Conservation (phyloP, 2,797 vertebrate genomes). For the Sebastes hubbsi region DNA sequence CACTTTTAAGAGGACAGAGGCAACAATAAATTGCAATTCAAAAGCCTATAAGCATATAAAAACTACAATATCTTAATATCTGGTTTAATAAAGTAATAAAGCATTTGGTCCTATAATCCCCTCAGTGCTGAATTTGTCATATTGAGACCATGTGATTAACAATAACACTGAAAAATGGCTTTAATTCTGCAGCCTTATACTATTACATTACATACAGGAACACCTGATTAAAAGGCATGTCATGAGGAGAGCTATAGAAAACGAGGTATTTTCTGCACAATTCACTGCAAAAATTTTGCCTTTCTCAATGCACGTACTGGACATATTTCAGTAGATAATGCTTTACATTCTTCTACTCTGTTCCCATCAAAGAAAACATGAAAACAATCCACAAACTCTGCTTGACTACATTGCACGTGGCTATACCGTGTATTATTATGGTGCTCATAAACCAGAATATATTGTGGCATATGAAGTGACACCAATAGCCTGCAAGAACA, state of each 20-base stretch:
- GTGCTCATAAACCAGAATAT: background rate
- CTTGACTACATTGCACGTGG: conserved; percentile 31
- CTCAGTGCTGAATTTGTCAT: background rate
- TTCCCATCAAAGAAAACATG: background rate
- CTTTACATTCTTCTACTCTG: background rate
- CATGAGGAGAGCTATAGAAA: background rate
- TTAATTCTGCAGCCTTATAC: background rate
- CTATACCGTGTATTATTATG: background rate
- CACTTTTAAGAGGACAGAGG: background rate
- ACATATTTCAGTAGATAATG: background rate
- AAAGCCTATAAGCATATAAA: background rate
- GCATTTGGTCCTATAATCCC: background rate
- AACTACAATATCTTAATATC: background rate
- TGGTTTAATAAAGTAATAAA: background rate
- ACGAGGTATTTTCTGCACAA: background rate
- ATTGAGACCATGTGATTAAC: background rate
- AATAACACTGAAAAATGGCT: background rate
- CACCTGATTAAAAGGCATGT: background rate
- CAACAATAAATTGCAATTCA: background rate
- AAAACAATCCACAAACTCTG: background rate
- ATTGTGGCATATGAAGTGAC: background rate
- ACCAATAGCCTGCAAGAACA: fast-evolving
- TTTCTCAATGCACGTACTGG: background rate
- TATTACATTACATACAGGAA: background rate
- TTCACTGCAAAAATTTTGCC: background rate